Percentiles rank a stretch among this genome's conserved stretches.
These are phyloP conservation scores for Hemibagrus wyckioides DNA, from an alignment of 2,113 vertebrate genomes.

Conservation along the genomic window DNA sequence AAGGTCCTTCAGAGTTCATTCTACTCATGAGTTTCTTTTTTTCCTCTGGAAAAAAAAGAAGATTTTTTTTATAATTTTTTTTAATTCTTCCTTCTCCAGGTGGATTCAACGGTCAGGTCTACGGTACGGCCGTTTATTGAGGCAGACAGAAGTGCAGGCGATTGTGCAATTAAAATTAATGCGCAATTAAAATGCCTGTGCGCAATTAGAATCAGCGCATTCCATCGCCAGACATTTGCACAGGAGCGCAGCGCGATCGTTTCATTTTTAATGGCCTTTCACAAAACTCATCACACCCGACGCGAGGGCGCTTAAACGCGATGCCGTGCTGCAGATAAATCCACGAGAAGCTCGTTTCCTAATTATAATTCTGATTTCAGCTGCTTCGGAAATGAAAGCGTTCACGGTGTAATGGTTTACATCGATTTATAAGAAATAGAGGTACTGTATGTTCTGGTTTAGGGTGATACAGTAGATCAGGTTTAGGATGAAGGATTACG, in stretches of 20 bases:
- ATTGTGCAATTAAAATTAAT: conserved; percentile 20
- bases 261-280: conserved; percentile 18
- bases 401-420: background rate
- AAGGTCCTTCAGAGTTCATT: background rate
- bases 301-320: background rate
- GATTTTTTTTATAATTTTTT: background rate
- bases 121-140: background rate
- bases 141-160: background rate
- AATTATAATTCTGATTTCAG: conserved; percentile 3
- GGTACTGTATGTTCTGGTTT: background rate
- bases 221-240: conserved; percentile 17
- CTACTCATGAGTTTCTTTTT: background rate
- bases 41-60: background rate
- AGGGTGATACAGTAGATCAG: background rate
- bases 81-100: background rate
- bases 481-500: background rate
- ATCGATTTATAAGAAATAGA: background rate
- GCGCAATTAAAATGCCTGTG: background rate
- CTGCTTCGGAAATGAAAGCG: background rate
- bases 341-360: background rate
- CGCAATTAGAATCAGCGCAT: conserved; percentile 7
- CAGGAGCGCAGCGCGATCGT: background rate
- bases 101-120: background rate
- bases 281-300: background rate
- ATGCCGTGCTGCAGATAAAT: background rate